phyloP scores from a whole-genome alignment of 2,888 invertebrate genomes.

The Lepidochrysops patricia region DNA sequence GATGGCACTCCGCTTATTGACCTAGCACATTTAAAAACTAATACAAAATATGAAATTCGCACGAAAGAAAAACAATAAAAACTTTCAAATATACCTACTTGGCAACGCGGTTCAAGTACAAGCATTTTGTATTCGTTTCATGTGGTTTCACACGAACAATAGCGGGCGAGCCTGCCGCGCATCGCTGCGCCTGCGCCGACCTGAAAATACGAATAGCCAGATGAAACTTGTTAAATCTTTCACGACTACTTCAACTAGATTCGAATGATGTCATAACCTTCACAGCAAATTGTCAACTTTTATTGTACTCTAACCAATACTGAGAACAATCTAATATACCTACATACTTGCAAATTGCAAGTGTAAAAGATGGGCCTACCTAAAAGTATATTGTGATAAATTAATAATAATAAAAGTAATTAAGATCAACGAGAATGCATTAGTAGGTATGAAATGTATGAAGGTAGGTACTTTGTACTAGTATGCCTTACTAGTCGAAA shows the following conservation, averaged over 20 bases:
- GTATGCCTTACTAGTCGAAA: too few relatives aligned
- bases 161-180: constrained; percentile 61
- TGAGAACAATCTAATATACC: background rate
- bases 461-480: too few relatives aligned
- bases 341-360: too few relatives aligned
- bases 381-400: too few relatives aligned
- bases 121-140: constrained; percentile 37
- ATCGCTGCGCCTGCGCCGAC: constrained; percentile 37
- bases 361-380: too few relatives aligned
- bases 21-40: background rate
- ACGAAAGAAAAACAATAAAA: background rate
- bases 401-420: too few relatives aligned
- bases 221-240: constrained; percentile 15
- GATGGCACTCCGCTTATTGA: background rate
- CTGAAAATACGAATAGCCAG: constrained; percentile 30
- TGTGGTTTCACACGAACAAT: constrained; percentile 64
- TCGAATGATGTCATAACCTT: constrained; percentile 1
- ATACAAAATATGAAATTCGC: background rate
- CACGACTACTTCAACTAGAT: constrained; percentile 13
- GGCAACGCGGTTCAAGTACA: constrained; percentile 20
- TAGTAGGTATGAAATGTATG: too few relatives aligned
- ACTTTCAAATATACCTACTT: constrained; percentile 11
- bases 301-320: background rate
- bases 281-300: background rate
- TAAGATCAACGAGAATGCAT: too few relatives aligned